phyloP scores from a whole-genome alignment of 1,140 invertebrate species.

The Pantala flavescens region DNA sequence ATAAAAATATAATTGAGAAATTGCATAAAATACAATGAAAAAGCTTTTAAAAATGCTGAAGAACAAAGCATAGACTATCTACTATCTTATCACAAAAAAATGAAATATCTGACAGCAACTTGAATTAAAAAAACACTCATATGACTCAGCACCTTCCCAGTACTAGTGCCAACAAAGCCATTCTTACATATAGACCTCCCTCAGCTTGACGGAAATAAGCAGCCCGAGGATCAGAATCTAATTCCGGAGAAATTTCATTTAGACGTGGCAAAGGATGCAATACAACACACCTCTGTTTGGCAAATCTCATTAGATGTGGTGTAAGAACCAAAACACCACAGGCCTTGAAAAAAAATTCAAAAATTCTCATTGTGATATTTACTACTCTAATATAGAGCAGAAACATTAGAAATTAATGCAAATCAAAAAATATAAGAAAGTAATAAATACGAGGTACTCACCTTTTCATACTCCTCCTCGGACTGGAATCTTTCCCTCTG shows the following conservation, averaged over 20 bases:
- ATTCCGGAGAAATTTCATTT: slow-evolving; percentile 86
- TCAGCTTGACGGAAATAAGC: slow-evolving; percentile 98
- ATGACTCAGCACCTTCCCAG: slow-evolving; percentile 48
- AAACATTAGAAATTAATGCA: no score
- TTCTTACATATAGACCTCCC: slow-evolving; percentile 95
- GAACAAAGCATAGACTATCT: no score
- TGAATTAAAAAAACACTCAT: neutral
- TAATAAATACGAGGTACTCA: slow-evolving; percentile 29
- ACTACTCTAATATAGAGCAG: slow-evolving; percentile 15
- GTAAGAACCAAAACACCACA: slow-evolving; percentile 83
- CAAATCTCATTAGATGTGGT: slow-evolving; percentile 88
- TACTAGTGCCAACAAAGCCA: slow-evolving; percentile 91
- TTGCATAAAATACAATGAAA: no score
- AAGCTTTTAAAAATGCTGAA: no score
- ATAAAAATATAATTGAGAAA: no score
- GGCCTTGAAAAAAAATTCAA: slow-evolving; percentile 47
- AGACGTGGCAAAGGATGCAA: slow-evolving; percentile 95
- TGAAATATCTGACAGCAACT: no score
- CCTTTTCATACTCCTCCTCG: slow-evolving; percentile 77
- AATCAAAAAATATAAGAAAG: no score
- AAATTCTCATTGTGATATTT: slow-evolving; percentile 21
- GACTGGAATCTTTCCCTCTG: slow-evolving; percentile 85
- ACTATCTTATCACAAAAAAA: no score
- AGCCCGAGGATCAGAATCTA: slow-evolving; percentile 91
- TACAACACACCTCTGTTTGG: slow-evolving; percentile 88